phyloP scores from a whole-genome alignment of 2,797 vertebrate genomes.

The Australoheros facetus region DNA sequence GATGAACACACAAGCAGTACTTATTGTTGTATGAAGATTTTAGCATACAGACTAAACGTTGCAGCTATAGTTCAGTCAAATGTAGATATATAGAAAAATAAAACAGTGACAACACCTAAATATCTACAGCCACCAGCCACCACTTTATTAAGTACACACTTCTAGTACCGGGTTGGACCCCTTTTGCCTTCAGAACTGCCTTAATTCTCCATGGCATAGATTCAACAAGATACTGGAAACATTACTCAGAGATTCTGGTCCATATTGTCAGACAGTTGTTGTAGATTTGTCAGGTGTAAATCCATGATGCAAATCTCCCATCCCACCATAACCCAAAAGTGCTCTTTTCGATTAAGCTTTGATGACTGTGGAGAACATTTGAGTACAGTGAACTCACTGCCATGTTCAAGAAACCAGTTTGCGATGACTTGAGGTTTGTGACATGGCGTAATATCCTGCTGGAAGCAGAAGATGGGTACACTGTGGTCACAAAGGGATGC shows the following conservation, averaged over 20 bases:
- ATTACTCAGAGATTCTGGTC: not conserved
- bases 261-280: not conserved
- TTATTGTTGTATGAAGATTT: not conserved
- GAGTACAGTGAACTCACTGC: no score
- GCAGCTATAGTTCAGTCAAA: not conserved
- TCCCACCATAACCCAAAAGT: not conserved
- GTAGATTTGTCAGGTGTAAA: not conserved
- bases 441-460: no score
- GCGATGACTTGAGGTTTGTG: no score
- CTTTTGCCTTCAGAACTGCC: not conserved
- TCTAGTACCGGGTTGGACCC: not conserved
- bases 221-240: not conserved
- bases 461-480: no score
- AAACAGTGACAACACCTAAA: slow-evolving; percentile 11
- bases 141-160: not conserved
- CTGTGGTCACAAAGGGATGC: no score
- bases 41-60: not conserved
- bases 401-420: no score
- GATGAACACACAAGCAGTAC: not conserved
- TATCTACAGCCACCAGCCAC: not conserved
- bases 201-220: not conserved
- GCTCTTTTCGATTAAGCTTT: not conserved
- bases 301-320: not conserved
- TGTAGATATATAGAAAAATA: slow-evolving; percentile 13
- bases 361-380: not conserved